phyloP scores from a whole-genome alignment of 2,797 vertebrate species.

The Pagetopsis macropterus region DNA sequence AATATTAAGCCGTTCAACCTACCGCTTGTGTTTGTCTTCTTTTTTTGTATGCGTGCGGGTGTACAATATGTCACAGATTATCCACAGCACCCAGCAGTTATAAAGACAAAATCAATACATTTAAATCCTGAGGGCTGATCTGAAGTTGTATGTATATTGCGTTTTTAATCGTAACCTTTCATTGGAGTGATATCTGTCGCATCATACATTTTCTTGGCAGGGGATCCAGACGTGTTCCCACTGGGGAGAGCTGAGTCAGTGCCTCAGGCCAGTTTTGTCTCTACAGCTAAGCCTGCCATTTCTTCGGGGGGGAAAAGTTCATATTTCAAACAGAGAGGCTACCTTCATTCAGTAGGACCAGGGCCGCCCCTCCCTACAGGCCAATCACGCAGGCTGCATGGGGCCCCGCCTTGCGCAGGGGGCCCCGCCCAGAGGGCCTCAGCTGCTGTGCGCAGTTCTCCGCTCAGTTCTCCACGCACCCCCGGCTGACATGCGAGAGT shows the following conservation, averaged over 20 bases:
- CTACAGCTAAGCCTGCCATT: constrained; percentile 66
- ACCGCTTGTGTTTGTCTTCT: neutral
- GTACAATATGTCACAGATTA: constrained; percentile 25
- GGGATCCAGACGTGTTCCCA: constrained; percentile 62
- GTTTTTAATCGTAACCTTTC: constrained; percentile 71
- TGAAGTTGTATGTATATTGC: constrained; percentile 32
- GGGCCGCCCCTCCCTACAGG: too few species aligned
- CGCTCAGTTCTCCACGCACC: too few species aligned
- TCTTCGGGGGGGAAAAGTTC: constrained; percentile 78
- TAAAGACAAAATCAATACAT: constrained; percentile 45
- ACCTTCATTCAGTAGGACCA: constrained; percentile 66
- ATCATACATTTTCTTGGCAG: constrained; percentile 71
- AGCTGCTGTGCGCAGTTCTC: too few species aligned
- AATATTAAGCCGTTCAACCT: constrained; percentile 27
- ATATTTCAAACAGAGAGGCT: constrained; percentile 58
- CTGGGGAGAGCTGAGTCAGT: constrained; percentile 75
- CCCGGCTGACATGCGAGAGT: too few species aligned
- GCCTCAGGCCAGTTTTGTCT: constrained; percentile 80
- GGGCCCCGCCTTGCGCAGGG: too few species aligned
- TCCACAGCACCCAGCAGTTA: constrained; percentile 18
- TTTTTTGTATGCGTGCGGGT: neutral
- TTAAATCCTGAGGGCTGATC: constrained; percentile 25
- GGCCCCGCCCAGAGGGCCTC: too few species aligned
- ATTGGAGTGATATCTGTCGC: constrained; percentile 63
- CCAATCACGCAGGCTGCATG: too few species aligned